Conservation (phyloP, 2,888 invertebrate genomes). For the Doris montereyensis region DNA sequence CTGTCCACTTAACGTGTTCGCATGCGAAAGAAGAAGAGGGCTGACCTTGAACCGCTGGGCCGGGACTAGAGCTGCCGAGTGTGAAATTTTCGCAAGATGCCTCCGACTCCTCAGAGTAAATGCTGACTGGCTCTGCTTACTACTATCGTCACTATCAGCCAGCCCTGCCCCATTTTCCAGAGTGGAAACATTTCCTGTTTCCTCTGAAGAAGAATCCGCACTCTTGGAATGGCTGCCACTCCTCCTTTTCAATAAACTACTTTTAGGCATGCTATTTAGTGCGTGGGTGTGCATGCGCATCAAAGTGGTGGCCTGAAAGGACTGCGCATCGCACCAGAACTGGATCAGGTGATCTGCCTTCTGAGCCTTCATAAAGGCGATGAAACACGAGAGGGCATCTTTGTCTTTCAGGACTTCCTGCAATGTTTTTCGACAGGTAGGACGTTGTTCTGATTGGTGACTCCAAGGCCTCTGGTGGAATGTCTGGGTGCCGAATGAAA, state of each 20-base stretch:
- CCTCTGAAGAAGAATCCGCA: not conserved
- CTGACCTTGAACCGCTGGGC: too few species aligned
- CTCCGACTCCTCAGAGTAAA: too few species aligned
- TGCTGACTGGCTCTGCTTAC: not conserved
- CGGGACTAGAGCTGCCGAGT: too few species aligned
- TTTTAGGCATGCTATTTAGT: constrained; percentile 42
- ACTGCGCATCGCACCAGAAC: constrained; percentile 75
- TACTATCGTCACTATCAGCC: not conserved
- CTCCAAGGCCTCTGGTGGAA: constrained; percentile 27
- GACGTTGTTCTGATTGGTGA: constrained; percentile 58
- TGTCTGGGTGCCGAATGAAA: constrained; percentile 10
- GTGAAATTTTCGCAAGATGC: too few species aligned
- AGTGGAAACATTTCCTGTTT: too few species aligned
- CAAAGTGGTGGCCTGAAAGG: constrained; percentile 71
- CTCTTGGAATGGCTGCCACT: constrained; percentile 12
- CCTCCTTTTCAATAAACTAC: constrained; percentile 40
- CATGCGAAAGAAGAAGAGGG: too few species aligned
- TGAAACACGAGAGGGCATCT: constrained; percentile 86
- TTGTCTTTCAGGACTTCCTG: constrained; percentile 84
- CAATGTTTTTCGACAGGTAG: constrained; percentile 82
- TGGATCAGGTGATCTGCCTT: constrained; percentile 74
- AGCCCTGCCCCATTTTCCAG: too few species aligned
- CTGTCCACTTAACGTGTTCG: too few species aligned
- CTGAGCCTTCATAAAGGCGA: constrained; percentile 88
- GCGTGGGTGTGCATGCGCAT: constrained; percentile 62